phyloP scores from a whole-genome alignment of 2,113 vertebrate species.

The Rhizomys pruinosus region DNA sequence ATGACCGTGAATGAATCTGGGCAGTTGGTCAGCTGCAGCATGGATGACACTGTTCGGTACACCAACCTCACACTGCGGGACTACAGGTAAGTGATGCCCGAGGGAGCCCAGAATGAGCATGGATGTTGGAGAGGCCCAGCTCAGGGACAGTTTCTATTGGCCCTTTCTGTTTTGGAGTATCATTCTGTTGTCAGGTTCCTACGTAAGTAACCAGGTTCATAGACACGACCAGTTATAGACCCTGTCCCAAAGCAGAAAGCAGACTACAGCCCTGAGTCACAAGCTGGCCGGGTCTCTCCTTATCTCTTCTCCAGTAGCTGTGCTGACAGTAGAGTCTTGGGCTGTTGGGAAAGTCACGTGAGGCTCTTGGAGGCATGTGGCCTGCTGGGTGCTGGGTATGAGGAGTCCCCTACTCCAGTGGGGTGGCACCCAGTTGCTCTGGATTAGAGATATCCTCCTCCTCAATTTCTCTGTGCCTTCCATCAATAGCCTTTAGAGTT shows the following conservation, averaged over 20 bases:
- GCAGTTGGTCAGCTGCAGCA: conserved; percentile 94
- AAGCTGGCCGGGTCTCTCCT: neutral
- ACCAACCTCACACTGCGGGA: conserved; percentile 89
- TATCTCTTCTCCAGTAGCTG: neutral
- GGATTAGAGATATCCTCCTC: neutral
- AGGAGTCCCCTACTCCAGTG: neutral
- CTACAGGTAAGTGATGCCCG: conserved; percentile 89
- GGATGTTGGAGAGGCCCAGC: accelerated
- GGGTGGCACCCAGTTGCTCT: neutral
- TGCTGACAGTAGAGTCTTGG: neutral
- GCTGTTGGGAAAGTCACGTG: neutral
- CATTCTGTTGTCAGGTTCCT: accelerated
- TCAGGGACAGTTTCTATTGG: accelerated
- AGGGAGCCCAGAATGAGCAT: neutral
- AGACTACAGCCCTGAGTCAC: no score
- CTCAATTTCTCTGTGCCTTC: no score
- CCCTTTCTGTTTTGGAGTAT: accelerated
- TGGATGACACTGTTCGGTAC: conserved; percentile 97
- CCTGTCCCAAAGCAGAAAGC: neutral
- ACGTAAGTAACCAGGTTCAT: neutral
- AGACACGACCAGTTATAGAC: neutral
- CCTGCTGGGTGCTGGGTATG: neutral
- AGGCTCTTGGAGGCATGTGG: neutral
- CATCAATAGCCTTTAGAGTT: accelerated
- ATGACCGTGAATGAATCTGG: conserved; percentile 88